Percentiles rank a stretch among this genome's conserved stretches.
phyloP scores from a whole-genome alignment of 2,113 vertebrate genomes.

The Antigone vipio region DNA sequence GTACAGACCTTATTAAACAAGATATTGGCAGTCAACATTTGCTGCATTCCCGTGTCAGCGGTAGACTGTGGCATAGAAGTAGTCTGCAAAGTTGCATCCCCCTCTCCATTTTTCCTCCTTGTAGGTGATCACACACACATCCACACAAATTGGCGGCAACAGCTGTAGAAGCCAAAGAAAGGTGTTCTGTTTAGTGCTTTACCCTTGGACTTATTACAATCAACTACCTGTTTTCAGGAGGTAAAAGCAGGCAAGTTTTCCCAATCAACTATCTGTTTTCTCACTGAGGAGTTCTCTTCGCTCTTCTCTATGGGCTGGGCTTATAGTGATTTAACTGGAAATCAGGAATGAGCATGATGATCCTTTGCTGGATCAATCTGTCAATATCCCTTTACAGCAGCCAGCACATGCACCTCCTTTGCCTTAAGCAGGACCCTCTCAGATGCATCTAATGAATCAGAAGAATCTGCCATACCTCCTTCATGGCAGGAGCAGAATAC shows the following conservation, averaged over 20 bases:
- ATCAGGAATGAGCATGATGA: background rate
- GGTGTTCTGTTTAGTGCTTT: background rate
- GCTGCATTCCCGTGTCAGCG: background rate
- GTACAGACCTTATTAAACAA: slow-evolving; percentile 34
- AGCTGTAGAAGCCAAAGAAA: background rate
- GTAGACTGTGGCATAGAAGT: slow-evolving; percentile 15
- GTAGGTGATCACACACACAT: fast-evolving
- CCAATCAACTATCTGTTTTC: background rate
- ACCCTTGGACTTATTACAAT: background rate
- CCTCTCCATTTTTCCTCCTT: slow-evolving; percentile 5
- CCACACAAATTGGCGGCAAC: background rate
- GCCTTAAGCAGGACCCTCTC: background rate
- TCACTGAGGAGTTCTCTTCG: background rate
- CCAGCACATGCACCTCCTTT: background rate
- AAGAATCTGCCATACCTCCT: background rate
- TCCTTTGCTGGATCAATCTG: background rate
- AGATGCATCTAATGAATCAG: background rate
- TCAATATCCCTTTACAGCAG: fast-evolving
- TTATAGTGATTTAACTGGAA: background rate
- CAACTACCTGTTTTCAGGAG: background rate
- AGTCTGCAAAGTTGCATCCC: slow-evolving; percentile 32
- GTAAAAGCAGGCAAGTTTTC: background rate
- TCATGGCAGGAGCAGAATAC: background rate
- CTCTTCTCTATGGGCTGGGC: background rate
- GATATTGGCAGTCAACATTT: slow-evolving; percentile 29